phyloP scores from a whole-genome alignment of 2,113 vertebrate species.

The Podilymbus podiceps region DNA sequence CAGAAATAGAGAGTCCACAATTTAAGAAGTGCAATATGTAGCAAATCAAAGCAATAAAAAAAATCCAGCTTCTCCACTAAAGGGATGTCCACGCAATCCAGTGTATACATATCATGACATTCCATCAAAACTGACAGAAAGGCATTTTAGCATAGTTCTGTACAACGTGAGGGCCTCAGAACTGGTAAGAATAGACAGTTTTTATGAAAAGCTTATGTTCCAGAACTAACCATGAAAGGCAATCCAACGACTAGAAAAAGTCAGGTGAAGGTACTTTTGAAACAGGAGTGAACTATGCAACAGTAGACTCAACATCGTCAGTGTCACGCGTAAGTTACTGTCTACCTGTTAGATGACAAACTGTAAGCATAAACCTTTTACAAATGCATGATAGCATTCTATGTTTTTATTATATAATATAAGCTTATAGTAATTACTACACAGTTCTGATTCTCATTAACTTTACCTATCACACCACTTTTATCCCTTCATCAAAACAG shows the following conservation, averaged over 20 bases:
- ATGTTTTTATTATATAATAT: neutral
- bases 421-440: neutral
- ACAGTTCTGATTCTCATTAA: neutral
- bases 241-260: neutral
- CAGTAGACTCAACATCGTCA: neutral
- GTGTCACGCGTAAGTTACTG: neutral
- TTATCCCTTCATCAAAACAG: neutral
- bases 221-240: neutral
- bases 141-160: neutral
- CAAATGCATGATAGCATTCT: neutral
- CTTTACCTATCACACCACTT: neutral
- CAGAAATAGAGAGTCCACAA: neutral
- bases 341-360: neutral
- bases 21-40: conserved; percentile 24
- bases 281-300: neutral
- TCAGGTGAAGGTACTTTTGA: neutral
- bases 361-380: neutral
- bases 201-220: neutral
- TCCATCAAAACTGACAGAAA: neutral
- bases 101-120: neutral
- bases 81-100: neutral
- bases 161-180: fast-evolving
- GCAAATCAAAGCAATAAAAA: conserved; percentile 58
- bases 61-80: neutral
- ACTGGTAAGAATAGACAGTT: neutral